Evolutionary conservation across 2,113 vertebrate species (phyloP), one percentile per base, ranked within the genome.

Genomic region (Abramis brama): DNA sequence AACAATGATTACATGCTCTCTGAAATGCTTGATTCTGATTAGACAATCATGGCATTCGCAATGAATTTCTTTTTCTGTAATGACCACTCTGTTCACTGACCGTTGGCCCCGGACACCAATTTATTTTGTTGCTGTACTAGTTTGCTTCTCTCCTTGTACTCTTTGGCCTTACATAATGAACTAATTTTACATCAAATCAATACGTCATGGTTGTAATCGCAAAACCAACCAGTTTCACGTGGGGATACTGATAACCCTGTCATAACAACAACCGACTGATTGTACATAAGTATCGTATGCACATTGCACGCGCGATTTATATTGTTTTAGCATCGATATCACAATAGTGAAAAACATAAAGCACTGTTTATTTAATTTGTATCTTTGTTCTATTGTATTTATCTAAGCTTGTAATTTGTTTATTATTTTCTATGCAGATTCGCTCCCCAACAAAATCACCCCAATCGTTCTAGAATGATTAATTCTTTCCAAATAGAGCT

Each of bases 21-120:
- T 43, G 27, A 59, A 79, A 79, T n/a, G 68, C 79, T 64, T 79
- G 77, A 79, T 39, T 64, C 39, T 66, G 15, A 66, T 47, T 47
- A 43, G 60, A 64, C 79, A 47, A 47, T 47, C 25, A 17, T 47
- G 39, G 33, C 33, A 43, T 43, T 57, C 55, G 23, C 19, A 57
- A 7, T 57, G 6, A 57, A 8, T 57, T 21, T 55, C 13, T 50
- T 57, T 80, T 80, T 62, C 3, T 45, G 13, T 21, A n/a, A 81
- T 12, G n/a, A 27, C 17, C 30, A 50, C 17, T 33, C 43, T 52
- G 80, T 15, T 55, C 52, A n/a, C 27, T 47, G 39, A 45, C n/a
- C 1, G 15, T 10, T 66, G n/a, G 21, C 19, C 25, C 62, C 33
- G 17, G 21, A 10, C 68, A 2, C 17, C 79, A 30, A 15, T 68